Evolutionary conservation across 2,113 vertebrate genomes (phyloP), one percentile per base, ranked within the genome.

Genomic region (Ceyx cyanopectus): DNA sequence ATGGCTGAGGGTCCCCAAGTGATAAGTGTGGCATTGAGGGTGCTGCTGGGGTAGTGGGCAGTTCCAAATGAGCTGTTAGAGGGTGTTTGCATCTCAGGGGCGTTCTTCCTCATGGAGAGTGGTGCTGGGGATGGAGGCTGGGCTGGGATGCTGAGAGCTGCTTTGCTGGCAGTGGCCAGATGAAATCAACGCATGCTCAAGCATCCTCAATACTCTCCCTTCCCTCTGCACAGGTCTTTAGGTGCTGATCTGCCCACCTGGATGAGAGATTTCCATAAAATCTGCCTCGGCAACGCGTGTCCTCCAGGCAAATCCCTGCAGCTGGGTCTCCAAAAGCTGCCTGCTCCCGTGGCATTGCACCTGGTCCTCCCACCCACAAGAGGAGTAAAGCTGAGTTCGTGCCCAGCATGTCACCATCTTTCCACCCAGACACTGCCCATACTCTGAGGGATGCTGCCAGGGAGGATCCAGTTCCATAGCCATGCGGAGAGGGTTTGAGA

Each of bases 91-190:
- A 27, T 46, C 45, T 53, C 27, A 15, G 18, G 27, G 23, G 3
- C 10, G 10, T 29, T 20, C 37, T 48, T 23, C 16, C 32, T 60
- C 2, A 0, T 6, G 21, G 51, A 32, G 9, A 32, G 7, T 0
- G 0, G 22, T 11, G 26, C 66, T 82, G 41, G 12, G 53, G 19
- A 37, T 58, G 63, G 18, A 61, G 27, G 8, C n/a, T 20, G 29
- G 34, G 30, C 18, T 54, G 41, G 46, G 7, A 5, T 10, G 0
- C 11, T 0, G 0, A 18, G n/a, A 76, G 7, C 34, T 3, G 21
- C 66, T n/a, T 20, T 0, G 0, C 5, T 37, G 43, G 26, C 56
- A 65, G 54, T 1, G 2, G n/a, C 51, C 32, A 7, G 4, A 32
- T 15, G 50, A 41, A 57, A 48, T 27, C 51, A 29, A 12, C 41